These are phyloP conservation scores for Apodemus agrarius DNA, from an alignment of 2,797 vertebrate genomes.

Conservation along the genomic window DNA sequence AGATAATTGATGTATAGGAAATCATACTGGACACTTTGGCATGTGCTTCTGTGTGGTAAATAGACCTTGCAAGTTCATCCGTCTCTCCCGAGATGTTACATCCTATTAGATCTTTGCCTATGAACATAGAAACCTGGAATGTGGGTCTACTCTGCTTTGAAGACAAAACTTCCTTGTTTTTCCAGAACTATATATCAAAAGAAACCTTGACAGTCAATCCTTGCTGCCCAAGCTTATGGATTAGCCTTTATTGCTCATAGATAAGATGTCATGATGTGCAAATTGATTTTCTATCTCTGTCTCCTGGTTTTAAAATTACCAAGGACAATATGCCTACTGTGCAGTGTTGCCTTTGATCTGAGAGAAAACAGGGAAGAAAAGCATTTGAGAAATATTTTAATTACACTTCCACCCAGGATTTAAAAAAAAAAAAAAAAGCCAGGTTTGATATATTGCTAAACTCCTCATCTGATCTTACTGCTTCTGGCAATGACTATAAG, in stretches of 20 bases:
- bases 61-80: not conserved
- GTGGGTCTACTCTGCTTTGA: not conserved
- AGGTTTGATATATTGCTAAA: not conserved
- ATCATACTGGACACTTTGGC: not conserved
- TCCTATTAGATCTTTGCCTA: not conserved
- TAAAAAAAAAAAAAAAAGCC: constrained; percentile 50
- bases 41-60: not conserved
- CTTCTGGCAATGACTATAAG: not conserved
- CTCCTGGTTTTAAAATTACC: not conserved
- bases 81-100: not conserved
- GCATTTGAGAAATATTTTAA: constrained; percentile 34
- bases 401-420: not conserved
- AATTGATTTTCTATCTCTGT: not conserved
- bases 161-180: not conserved
- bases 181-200: not conserved
- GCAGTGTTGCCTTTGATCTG: not conserved
- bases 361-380: not conserved
- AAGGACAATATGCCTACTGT: not conserved
- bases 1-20: not conserved
- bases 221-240: not conserved
- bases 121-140: not conserved
- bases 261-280: not conserved
- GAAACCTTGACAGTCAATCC: not conserved
- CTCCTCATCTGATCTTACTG: not conserved
- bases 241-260: not conserved